These are phyloP conservation scores for Tipula confusa DNA, from an alignment of 2,888 invertebrate genomes.

Conservation along the genomic window DNA sequence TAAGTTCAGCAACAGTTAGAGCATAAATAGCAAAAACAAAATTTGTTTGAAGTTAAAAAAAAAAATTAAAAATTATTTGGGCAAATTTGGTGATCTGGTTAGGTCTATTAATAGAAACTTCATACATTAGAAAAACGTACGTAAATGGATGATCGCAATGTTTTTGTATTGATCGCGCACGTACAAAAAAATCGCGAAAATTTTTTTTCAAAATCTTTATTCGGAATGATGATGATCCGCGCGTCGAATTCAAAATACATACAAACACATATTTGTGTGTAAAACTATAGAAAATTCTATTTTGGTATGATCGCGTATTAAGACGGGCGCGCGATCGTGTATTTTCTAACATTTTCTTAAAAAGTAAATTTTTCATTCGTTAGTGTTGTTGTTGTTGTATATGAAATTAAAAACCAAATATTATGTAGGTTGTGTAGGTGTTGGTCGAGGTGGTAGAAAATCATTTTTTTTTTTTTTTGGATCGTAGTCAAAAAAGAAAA, in stretches of 20 bases:
- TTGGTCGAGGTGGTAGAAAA: neutral
- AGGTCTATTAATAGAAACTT: neutral
- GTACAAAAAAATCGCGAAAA: neutral
- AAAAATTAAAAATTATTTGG: neutral
- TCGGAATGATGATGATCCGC: neutral
- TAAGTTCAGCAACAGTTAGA: neutral
- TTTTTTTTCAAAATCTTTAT: neutral
- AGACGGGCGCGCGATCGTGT: neutral
- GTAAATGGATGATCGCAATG: neutral
- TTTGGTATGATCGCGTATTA: conserved; percentile 3
- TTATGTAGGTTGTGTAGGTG: conserved; percentile 30
- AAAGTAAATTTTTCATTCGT: conserved; percentile 4
- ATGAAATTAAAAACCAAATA: conserved; percentile 13
- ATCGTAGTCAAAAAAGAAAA: neutral
- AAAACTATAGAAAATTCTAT: conserved; percentile 21
- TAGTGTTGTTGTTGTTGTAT: neutral
- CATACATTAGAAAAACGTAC: neutral
- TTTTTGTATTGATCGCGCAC: neutral
- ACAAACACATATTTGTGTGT: neutral
- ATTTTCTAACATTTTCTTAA: neutral
- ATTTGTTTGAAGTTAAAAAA: neutral
- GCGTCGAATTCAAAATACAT: neutral
- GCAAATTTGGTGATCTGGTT: conserved; percentile 9
- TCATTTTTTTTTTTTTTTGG: neutral
- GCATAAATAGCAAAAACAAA: neutral